These are phyloP conservation scores for Scytalopus superciliaris DNA, from an alignment of 2,113 vertebrate genomes.

Conservation along the genomic window DNA sequence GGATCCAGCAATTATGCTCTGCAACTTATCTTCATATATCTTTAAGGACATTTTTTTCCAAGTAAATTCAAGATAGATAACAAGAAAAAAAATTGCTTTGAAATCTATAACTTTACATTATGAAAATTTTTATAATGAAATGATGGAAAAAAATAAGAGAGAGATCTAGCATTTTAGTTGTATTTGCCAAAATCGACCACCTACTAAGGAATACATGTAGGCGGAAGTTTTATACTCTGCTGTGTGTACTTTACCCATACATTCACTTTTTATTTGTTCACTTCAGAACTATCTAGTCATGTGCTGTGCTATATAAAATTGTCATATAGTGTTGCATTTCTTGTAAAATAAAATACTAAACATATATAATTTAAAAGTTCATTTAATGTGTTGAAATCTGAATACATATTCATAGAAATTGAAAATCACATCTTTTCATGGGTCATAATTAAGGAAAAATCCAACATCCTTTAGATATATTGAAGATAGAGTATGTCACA, in stretches of 20 bases:
- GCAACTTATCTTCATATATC: not conserved
- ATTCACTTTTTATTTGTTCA: not conserved
- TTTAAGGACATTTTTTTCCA: not conserved
- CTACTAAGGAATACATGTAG: not conserved
- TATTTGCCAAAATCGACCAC: not conserved
- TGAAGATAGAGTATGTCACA: not conserved
- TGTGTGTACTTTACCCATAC: too few species aligned
- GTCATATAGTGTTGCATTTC: not conserved
- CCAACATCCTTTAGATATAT: not conserved
- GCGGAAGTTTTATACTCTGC: not conserved
- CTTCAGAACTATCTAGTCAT: not conserved
- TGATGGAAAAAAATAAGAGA: not conserved
- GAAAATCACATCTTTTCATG: not conserved
- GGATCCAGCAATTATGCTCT: not conserved
- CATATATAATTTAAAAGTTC: not conserved
- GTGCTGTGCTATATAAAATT: not conserved
- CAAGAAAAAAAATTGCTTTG: not conserved
- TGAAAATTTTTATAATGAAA: not conserved
- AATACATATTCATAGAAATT: not conserved
- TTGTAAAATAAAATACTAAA: not conserved
- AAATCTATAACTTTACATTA: not conserved
- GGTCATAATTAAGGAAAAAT: not conserved
- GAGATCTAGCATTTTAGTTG: fast-evolving
- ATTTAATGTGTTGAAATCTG: not conserved
- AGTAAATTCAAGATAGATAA: not conserved